Conservation (phyloP, 2,888 invertebrate genomes). For the Scaptomyza caliginosa region DNA sequence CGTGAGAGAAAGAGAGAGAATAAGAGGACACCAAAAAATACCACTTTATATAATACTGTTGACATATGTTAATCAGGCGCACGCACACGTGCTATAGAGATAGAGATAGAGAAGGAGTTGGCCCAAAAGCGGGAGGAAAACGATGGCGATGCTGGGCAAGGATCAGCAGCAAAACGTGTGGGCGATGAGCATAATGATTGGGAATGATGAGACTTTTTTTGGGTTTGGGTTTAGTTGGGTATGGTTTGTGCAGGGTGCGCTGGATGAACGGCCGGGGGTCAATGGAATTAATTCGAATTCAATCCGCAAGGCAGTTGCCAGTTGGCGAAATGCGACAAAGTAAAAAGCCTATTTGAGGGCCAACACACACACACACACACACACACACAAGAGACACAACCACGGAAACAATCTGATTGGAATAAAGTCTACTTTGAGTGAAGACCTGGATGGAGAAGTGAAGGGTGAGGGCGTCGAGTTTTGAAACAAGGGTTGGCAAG, state of each 20-base stretch:
- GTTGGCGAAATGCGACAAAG: slow-evolving; percentile 64
- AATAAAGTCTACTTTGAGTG: slow-evolving; percentile 64
- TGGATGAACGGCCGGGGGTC: slow-evolving; percentile 73
- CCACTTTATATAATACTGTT: slow-evolving; percentile 82
- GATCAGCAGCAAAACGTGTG: slow-evolving; percentile 62
- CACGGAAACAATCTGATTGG: slow-evolving; percentile 83
- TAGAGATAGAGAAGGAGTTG: slow-evolving; percentile 14
- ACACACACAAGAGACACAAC: slow-evolving; percentile 55
- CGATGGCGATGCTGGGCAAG: slow-evolving; percentile 31
- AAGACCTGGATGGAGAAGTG: slow-evolving; percentile 4
- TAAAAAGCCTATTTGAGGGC: slow-evolving; percentile 76
- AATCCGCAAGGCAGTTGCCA: slow-evolving; percentile 65
- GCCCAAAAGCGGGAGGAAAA: slow-evolving; percentile 22
- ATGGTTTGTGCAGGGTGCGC: slow-evolving; percentile 1
- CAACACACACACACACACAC: slow-evolving; percentile 10
- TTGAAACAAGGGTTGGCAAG: slow-evolving; percentile 82
- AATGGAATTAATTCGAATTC: slow-evolving; percentile 83
- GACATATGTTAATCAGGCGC: slow-evolving; percentile 84
- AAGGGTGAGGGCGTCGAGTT: slow-evolving; percentile 24
- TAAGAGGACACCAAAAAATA: slow-evolving; percentile 53
- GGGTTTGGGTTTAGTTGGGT: slow-evolving; percentile 6
- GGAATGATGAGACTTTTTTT: slow-evolving; percentile 48
- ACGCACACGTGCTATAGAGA: slow-evolving; percentile 74
- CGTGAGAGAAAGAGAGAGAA: slow-evolving; percentile 28
- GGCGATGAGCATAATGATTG: slow-evolving; percentile 49